Percentiles rank a stretch among this genome's conserved stretches.
These are phyloP conservation scores for Rhinichthys klamathensis DNA, from an alignment of 2,113 vertebrate species.

Conservation along the genomic window DNA sequence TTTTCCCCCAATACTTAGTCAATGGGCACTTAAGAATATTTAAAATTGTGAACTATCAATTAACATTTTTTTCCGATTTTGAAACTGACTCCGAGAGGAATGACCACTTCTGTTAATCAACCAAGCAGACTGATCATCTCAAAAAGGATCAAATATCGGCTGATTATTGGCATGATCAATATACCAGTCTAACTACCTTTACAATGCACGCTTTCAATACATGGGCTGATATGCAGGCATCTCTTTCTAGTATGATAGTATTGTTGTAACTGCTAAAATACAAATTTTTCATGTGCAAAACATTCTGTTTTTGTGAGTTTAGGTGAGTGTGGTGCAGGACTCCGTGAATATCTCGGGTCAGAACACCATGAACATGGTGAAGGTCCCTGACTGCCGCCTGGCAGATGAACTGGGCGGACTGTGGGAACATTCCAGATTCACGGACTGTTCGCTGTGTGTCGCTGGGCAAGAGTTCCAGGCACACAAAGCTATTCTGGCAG, in stretches of 20 bases:
- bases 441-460: conserved; percentile 88
- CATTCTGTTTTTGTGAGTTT: conserved; percentile 52
- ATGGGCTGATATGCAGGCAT: too few relatives aligned
- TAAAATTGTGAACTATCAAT: too few relatives aligned
- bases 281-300: not conserved
- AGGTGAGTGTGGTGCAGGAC: conserved; percentile 94
- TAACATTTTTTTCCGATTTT: too few relatives aligned
- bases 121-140: too few relatives aligned
- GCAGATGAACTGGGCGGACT: conserved; percentile 89
- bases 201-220: too few relatives aligned
- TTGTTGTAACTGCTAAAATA: not conserved
- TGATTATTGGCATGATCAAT: too few relatives aligned
- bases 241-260: too few relatives aligned
- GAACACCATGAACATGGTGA: conserved; percentile 93
- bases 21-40: too few relatives aligned
- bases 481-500: conserved; percentile 92
- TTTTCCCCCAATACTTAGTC: not conserved
- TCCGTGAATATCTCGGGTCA: conserved; percentile 91
- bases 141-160: too few relatives aligned
- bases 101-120: too few relatives aligned
- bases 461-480: conserved; percentile 91
- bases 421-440: conserved; percentile 91
- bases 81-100: too few relatives aligned
- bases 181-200: too few relatives aligned
- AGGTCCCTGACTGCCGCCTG: conserved; percentile 89